phyloP scores from a whole-genome alignment of 2,113 vertebrate genomes.

The Oreotragus oreotragus region DNA sequence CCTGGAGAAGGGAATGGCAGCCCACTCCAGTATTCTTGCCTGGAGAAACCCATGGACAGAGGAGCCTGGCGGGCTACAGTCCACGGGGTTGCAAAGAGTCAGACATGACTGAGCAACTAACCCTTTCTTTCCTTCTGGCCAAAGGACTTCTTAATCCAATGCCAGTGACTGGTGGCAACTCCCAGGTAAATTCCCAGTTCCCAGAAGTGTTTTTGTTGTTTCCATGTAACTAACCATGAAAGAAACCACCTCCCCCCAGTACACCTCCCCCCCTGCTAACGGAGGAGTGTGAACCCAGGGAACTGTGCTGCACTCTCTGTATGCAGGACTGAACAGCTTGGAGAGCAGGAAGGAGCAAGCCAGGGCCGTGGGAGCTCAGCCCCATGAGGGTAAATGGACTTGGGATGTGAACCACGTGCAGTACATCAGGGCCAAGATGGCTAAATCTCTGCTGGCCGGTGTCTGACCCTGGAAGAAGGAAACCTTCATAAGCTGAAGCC shows the following conservation, averaged over 20 bases:
- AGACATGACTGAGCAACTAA: background rate
- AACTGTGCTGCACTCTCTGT: slow-evolving; percentile 45
- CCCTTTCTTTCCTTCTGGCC: background rate
- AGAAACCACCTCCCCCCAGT: background rate
- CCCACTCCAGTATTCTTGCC: background rate
- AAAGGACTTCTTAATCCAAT: background rate
- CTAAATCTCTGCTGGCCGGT: slow-evolving; percentile 66
- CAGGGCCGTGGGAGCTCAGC: slow-evolving; percentile 44
- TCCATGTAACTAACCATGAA: background rate
- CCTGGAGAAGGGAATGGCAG: background rate
- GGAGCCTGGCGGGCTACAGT: background rate
- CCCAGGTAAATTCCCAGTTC: background rate
- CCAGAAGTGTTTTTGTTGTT: background rate
- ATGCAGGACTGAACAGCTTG: slow-evolving; percentile 31
- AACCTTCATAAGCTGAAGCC: slow-evolving; percentile 23
- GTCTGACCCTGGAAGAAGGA: slow-evolving; percentile 71
- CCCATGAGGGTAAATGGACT: slow-evolving; percentile 48
- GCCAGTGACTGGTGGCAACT: background rate
- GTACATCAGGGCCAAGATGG: slow-evolving; percentile 67
- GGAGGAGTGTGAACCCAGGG: slow-evolving; percentile 35
- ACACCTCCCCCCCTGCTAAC: background rate
- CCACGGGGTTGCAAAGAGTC: background rate
- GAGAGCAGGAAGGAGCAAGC: slow-evolving; percentile 51
- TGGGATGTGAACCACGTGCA: slow-evolving; percentile 72
- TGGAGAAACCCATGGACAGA: background rate